phyloP scores from a whole-genome alignment of 2,797 vertebrate genomes.

The Poeciliopsis infans region DNA sequence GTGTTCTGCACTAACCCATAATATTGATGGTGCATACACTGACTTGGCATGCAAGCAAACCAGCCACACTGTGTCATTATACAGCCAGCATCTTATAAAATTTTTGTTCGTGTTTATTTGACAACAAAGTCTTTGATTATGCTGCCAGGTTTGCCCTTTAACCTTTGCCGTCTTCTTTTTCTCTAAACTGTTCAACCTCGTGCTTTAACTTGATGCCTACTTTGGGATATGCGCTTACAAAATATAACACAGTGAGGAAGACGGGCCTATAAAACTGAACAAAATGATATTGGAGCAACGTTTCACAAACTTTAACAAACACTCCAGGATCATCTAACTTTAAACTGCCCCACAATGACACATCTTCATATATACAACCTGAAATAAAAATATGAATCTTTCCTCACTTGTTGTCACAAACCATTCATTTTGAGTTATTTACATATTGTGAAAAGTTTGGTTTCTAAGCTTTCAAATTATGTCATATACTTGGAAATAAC shows the following conservation, averaged over 20 bases:
- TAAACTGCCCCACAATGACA: too few species aligned
- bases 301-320: too few species aligned
- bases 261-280: too few species aligned
- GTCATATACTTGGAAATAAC: too few species aligned
- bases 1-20: slow-evolving; percentile 73
- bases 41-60: slow-evolving; percentile 63
- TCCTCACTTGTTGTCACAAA: too few species aligned
- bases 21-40: slow-evolving; percentile 84
- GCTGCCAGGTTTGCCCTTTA: slow-evolving; percentile 34
- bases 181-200: background rate
- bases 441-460: too few species aligned
- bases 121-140: slow-evolving; percentile 72
- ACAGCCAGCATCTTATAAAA: slow-evolving; percentile 74
- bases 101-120: slow-evolving; percentile 76
- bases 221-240: background rate
- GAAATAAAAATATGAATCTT: too few species aligned
- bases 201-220: background rate
- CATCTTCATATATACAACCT: too few species aligned
- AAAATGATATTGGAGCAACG: too few species aligned
- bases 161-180: slow-evolving; percentile 58
- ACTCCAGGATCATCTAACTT: too few species aligned
- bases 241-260: background rate
- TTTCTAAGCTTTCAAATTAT: too few species aligned
- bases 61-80: slow-evolving; percentile 69
- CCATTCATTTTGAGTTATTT: too few species aligned